phyloP scores from a whole-genome alignment of 2,797 vertebrate genomes.

The Poeciliopsis infans region DNA sequence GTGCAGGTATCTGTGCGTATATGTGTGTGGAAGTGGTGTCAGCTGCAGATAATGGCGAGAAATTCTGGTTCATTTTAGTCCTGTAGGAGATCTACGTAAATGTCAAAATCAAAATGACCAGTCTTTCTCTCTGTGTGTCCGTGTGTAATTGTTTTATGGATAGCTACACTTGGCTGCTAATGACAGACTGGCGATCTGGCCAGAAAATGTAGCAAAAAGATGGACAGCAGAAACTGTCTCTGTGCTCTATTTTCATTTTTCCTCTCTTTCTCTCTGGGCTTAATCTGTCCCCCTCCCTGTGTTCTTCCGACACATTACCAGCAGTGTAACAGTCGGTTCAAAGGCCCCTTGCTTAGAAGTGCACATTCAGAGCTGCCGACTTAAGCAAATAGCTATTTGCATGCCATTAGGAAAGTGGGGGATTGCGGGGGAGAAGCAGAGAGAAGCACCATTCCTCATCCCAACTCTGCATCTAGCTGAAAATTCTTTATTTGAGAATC shows the following conservation, averaged over 20 bases:
- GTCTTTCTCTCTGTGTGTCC: conserved; percentile 25
- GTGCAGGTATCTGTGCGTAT: conserved; percentile 37
- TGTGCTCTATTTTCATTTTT: conserved; percentile 10
- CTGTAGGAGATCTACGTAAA: conserved; percentile 66
- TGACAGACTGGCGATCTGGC: conserved; percentile 37
- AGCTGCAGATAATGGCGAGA: conserved; percentile 60
- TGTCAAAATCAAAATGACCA: conserved; percentile 58
- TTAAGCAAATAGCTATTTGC: conserved; percentile 76
- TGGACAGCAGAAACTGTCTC: conserved; percentile 42
- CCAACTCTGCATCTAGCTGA: conserved; percentile 58
- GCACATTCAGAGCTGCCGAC: conserved; percentile 73
- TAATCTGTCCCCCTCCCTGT: conserved; percentile 35
- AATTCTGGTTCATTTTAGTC: conserved; percentile 43
- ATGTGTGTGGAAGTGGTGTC: conserved; percentile 53
- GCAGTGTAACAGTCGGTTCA: conserved; percentile 64
- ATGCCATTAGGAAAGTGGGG: conserved; percentile 58
- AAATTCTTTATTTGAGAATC: conserved; percentile 59
- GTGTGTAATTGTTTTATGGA: conserved; percentile 49
- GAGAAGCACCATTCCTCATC: conserved; percentile 66
- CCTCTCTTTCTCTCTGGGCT: conserved; percentile 22
- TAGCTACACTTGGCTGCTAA: conserved; percentile 49
- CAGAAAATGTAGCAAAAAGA: conserved; percentile 55
- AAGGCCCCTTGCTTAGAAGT: conserved; percentile 68
- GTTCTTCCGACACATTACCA: conserved; percentile 64
- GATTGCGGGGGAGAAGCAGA: conserved; percentile 41